These are phyloP conservation scores for mouse (Mus musculus) DNA, from an alignment of 2,113 vertebrate species.

Conservation along the genomic window DNA sequence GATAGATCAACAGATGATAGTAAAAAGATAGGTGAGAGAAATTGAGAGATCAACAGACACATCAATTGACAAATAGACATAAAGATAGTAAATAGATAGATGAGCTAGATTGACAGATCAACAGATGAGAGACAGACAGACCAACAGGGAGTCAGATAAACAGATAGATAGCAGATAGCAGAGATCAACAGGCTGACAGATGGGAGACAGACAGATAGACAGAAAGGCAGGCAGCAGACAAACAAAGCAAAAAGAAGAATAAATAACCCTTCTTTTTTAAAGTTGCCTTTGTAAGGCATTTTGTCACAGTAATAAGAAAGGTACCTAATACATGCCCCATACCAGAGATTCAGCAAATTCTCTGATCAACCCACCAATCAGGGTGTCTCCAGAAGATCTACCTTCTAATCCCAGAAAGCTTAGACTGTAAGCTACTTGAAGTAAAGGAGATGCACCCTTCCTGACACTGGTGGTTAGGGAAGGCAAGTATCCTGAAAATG, in stretches of 20 bases:
- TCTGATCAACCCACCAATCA: background rate
- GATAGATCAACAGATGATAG: too few relatives aligned
- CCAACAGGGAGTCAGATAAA: background rate
- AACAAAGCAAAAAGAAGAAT: background rate
- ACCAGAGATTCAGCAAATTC: background rate
- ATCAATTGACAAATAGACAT: too few relatives aligned
- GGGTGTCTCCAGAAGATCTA: background rate
- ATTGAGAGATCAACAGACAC: too few relatives aligned
- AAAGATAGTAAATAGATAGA: too few relatives aligned
- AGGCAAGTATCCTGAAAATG: background rate
- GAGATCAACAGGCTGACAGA: too few relatives aligned
- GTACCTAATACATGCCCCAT: background rate
- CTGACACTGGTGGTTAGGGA: background rate
- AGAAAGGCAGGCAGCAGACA: background rate
- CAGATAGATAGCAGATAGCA: background rate
- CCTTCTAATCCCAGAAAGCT: background rate
- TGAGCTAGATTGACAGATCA: too few relatives aligned
- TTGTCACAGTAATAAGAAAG: background rate
- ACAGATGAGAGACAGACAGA: background rate
- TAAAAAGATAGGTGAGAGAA: too few relatives aligned
- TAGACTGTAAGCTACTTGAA: background rate
- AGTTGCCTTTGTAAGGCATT: background rate
- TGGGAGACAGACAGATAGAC: background rate
- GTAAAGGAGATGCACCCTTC: rapidly evolving
- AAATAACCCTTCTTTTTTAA: background rate